Conservation (phyloP, 2,113 vertebrate genomes). For the Lonchura striata region DNA sequence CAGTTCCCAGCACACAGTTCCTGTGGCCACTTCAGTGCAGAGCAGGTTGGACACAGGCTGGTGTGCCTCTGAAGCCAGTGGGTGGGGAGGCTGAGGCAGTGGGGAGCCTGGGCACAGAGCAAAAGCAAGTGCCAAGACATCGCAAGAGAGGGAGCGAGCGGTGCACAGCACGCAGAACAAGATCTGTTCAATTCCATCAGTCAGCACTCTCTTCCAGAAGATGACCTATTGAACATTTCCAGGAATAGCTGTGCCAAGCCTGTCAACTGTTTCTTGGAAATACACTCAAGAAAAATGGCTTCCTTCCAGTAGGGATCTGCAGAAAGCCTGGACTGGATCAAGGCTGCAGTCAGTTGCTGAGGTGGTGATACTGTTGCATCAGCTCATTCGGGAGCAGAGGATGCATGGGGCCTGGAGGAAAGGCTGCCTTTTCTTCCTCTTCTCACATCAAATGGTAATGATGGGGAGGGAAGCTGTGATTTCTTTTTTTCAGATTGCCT, state of each 20-base stretch:
- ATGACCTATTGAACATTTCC: constrained; percentile 88
- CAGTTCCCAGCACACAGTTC: background rate
- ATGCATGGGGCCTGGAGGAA: no score
- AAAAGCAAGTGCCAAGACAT: background rate
- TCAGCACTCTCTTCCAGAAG: constrained; percentile 76
- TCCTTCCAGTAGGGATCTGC: constrained; percentile 72
- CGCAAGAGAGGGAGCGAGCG: background rate
- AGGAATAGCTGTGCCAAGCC: constrained; percentile 81
- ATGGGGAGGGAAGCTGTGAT: background rate
- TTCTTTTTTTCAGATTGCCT: background rate
- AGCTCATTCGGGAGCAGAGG: background rate
- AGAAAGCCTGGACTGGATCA: constrained; percentile 79
- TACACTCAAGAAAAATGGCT: constrained; percentile 78
- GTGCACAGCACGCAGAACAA: constrained; percentile 5
- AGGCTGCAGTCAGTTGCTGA: background rate
- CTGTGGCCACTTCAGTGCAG: background rate
- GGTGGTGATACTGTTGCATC: background rate
- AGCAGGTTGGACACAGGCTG: background rate
- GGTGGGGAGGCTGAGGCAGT: background rate
- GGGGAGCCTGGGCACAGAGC: rapidly evolving
- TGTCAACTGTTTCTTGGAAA: constrained; percentile 88
- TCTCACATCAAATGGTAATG: background rate
- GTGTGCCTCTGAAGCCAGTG: background rate
- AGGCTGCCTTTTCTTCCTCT: background rate
- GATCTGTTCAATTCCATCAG: constrained; percentile 71